Percentiles rank a stretch among this genome's conserved stretches.
These are phyloP conservation scores for Microctenopoma stevenorrisi DNA, from an alignment of 2,797 vertebrate species.

Conservation along the genomic window DNA sequence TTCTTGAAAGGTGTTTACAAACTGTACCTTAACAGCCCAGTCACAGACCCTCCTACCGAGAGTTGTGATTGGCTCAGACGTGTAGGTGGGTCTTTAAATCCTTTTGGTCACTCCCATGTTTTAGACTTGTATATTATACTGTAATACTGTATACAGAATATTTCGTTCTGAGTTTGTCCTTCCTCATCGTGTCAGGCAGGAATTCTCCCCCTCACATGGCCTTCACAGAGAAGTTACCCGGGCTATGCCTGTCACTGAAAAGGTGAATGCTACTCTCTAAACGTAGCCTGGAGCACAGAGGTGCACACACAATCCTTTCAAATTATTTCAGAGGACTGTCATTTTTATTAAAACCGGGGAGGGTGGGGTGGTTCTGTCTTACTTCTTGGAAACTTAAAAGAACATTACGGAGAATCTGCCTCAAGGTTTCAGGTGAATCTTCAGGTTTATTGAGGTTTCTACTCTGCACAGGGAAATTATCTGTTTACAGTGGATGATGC, in stretches of 20 bases:
- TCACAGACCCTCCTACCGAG: constrained; percentile 54
- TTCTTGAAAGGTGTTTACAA: constrained; percentile 34
- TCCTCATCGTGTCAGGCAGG: constrained; percentile 5
- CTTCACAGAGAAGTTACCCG: background rate
- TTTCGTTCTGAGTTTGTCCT: constrained; percentile 3
- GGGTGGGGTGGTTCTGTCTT: background rate
- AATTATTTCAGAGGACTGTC: constrained; percentile 6
- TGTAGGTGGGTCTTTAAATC: constrained; percentile 23
- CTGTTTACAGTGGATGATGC: too few relatives aligned
- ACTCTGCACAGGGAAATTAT: too few relatives aligned
- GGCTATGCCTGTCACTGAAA: background rate
- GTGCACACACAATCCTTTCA: constrained; percentile 20
- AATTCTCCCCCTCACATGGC: background rate
- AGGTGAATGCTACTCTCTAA: constrained; percentile 10
- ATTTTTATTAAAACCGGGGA: constrained; percentile 43
- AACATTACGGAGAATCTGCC: constrained; percentile 25
- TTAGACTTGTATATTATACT: background rate
- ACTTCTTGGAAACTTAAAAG: constrained; percentile 5
- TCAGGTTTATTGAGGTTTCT: background rate
- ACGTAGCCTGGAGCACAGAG: constrained; percentile 23
- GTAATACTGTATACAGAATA: background rate
- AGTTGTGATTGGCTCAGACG: constrained; percentile 50
- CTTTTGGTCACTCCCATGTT: constrained; percentile 12
- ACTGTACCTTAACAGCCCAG: constrained; percentile 44
- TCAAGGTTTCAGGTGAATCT: background rate